Base-by-base conservation (phyloP, 1,140 invertebrate species). In the Camponotus vicinus region DNA sequence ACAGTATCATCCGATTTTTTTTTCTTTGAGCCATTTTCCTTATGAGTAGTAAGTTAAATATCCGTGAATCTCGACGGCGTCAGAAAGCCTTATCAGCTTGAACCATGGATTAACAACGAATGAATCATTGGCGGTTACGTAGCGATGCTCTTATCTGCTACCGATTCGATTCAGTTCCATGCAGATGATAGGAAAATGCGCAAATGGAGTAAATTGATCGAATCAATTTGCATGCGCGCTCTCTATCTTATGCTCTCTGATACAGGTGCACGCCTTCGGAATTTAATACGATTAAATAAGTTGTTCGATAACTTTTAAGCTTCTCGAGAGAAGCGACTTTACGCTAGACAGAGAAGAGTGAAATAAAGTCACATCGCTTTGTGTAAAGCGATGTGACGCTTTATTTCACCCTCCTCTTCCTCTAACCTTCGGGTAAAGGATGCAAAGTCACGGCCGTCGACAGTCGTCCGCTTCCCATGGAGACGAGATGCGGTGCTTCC, bases 401-500 rank as follows among this genome's bases (percentile, higher is more conserved):
- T 27, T 27, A 27, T 27, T 27, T 27, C 27, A 27, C 27, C 27
- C 27, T 27, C 27, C 27, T 27, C 27, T 27, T 27, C 27, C 27
- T 42, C 92, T 95, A 95, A 97, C 97, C 97, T 96, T 97, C 96
- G 77, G 97, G 96, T 90, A 99, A 96, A 87, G 98, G 98, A 95
- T 98, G 97, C 88, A 98, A 96, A 9, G 98, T 98, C 89, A 98
- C 97, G n/a, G 98, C 97, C 27, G 98, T 98, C 93, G 98, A 98
- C 34, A 98, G 96, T 80, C 98, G 96, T 67, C 98, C 98, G 89
- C 98, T 97, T 80, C 98, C 98, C 92, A 98, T 96, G 93, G 98
- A 98, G 91, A 99, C 98, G 93, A 98, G 96, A 95, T 99, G 98
- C 61, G 98, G 98, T 76, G 97, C 96, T 94, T 98, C 98, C 86